Evolutionary conservation across 2,888 invertebrate genomes (phyloP).

Genomic region (Macaria liturata): DNA sequence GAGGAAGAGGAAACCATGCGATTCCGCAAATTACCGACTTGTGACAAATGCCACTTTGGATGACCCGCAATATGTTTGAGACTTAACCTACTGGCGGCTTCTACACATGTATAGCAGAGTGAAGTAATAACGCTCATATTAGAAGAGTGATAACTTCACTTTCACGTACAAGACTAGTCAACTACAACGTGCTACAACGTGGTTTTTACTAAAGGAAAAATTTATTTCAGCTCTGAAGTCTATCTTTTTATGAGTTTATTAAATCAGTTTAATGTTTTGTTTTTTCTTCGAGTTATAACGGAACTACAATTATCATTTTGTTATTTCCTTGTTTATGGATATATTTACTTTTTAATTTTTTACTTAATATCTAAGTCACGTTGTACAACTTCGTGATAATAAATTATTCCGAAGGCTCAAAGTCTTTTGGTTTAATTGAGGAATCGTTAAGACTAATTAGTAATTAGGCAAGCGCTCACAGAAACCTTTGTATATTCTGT

Average conservation of each 20-base stretch:
- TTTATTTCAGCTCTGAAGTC: too few relatives aligned
- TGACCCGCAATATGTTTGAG: slow-evolving; percentile 52
- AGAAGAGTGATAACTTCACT: slow-evolving; percentile 31
- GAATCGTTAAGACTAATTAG: slow-evolving; percentile 33
- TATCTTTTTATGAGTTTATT: too few relatives aligned
- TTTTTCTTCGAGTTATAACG: too few relatives aligned
- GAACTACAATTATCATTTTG: too few relatives aligned
- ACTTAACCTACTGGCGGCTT: slow-evolving; percentile 21
- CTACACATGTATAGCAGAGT: slow-evolving; percentile 12
- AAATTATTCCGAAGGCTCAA: slow-evolving; percentile 31
- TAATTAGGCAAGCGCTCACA: background rate
- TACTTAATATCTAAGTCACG: too few relatives aligned
- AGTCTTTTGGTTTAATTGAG: slow-evolving; percentile 19
- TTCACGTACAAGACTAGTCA: slow-evolving; percentile 25
- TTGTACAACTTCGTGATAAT: slow-evolving; percentile 21
- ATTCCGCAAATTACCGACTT: slow-evolving; percentile 66
- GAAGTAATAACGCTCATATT: slow-evolving; percentile 19
- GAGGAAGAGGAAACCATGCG: slow-evolving; percentile 56
- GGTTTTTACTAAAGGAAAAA: too few relatives aligned
- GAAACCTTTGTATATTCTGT: slow-evolving; percentile 3
- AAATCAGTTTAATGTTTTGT: too few relatives aligned
- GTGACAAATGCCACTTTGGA: slow-evolving; percentile 61
- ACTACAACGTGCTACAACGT: too few relatives aligned
- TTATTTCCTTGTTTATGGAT: too few relatives aligned
- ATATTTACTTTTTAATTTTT: too few relatives aligned